Evolutionary conservation across 2,797 vertebrate species (phyloP), one percentile per base, ranked within the genome.

Genomic region (Centroberyx gerrardi): DNA sequence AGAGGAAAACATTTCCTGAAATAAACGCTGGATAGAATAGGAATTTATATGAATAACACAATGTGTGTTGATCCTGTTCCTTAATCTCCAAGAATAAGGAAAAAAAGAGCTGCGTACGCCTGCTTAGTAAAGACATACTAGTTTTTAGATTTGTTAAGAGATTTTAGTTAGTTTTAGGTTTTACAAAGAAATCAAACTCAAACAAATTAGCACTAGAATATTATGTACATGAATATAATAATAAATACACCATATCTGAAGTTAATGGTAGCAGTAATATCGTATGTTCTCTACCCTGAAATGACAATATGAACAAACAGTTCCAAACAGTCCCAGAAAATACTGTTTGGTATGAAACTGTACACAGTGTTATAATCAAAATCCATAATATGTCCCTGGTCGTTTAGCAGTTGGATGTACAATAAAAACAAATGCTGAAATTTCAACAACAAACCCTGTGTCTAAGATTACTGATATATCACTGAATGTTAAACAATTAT

Each of bases 131-230:
- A 94, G 91, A 93, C 91, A 86, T 92, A 78, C 80, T 89, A 86
- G 88, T 86, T 90, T 90, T 76, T 88, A 85, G 90, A 87, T 84
- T 51, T 80, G 80, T 94, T 93, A 93, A 93, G 90, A 93, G 82
- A 87, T 81, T 89, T 87, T 87, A 82, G 83, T 87, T 90, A 7
- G 55, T 84, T 85, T 78, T 68, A 71, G 81, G 33, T 83, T 87
- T 90, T 84, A 91, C 48, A 89, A 87, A 88, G 56, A 72, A 89
- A 62, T 78, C 78, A 80, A 89, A 84, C 68, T 80, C 17, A 55
- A 77, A 88, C 83, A 83, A 70, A 78, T 66, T 4, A 60, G 82
- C 69, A 79, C 66, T 61, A 89, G 72, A 81, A 90, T 61, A 76
- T 29, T 90, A 90, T 93, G 80, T 92, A 92, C 90, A 93, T 58